These are phyloP conservation scores for Brachyhypopomus occidentalis DNA, from an alignment of 2,113 vertebrate species.

Conservation along the genomic window DNA sequence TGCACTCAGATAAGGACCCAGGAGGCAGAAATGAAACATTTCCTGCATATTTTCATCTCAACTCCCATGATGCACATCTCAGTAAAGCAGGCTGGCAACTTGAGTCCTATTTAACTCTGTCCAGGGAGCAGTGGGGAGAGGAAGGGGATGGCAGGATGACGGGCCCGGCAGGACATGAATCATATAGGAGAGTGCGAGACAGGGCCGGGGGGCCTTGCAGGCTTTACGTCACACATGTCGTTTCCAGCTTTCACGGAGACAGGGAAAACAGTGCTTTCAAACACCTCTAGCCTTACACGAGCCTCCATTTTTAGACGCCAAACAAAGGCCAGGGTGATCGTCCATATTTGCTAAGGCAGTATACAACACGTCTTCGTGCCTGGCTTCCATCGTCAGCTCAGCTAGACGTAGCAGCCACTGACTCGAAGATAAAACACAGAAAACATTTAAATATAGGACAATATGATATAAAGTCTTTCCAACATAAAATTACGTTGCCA, in stretches of 20 bases:
- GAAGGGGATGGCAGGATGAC: conserved; percentile 7
- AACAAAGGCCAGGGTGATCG: conserved; percentile 46
- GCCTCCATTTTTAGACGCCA: conserved; percentile 19
- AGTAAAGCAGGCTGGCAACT: conserved; percentile 39
- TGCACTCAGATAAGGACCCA: conserved; percentile 34
- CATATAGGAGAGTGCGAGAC: conserved; percentile 14
- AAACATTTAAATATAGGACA: too few relatives aligned
- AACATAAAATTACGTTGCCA: too few relatives aligned
- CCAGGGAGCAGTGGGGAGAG: neutral
- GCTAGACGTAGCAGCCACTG: too few relatives aligned
- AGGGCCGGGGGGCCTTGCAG: conserved; percentile 35
- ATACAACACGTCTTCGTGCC: neutral
- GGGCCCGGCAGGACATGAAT: conserved; percentile 19
- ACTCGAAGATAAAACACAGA: too few relatives aligned
- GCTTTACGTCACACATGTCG: conserved; percentile 48
- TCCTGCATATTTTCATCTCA: conserved; percentile 42
- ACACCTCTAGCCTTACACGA: conserved; percentile 17
- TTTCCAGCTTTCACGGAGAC: conserved; percentile 50
- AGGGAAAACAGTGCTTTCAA: conserved; percentile 16
- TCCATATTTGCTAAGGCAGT: neutral
- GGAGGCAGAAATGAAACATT: conserved; percentile 41
- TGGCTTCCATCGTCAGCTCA: neutral
- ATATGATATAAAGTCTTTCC: too few relatives aligned
- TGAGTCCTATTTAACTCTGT: conserved; percentile 32
- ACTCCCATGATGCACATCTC: conserved; percentile 34